These are phyloP conservation scores for Plagiodera versicolora DNA, from an alignment of 2,888 invertebrate species.

Conservation along the genomic window DNA sequence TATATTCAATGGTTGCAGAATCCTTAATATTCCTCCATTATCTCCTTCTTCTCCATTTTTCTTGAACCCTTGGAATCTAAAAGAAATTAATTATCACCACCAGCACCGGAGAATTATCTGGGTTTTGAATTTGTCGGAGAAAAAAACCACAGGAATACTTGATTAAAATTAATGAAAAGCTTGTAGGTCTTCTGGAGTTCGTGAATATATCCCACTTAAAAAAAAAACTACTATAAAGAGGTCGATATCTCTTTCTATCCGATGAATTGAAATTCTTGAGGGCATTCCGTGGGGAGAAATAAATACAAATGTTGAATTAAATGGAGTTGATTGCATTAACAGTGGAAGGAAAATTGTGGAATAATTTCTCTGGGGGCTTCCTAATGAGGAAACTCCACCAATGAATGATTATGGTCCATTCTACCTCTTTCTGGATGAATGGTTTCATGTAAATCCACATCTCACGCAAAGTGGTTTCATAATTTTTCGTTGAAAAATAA, in stretches of 20 bases:
- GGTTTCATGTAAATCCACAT: no score
- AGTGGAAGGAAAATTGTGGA: not conserved
- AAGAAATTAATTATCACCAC: slow-evolving; percentile 14
- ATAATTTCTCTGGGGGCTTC: not conserved
- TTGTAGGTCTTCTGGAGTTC: slow-evolving; percentile 4
- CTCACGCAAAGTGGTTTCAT: no score
- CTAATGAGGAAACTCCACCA: not conserved
- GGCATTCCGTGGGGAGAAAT: slow-evolving; percentile 1
- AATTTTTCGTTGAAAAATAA: no score
- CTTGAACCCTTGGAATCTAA: not conserved
- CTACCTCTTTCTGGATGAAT: no score
- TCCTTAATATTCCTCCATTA: not conserved
- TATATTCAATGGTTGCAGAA: not conserved
- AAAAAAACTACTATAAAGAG: slow-evolving; percentile 5
- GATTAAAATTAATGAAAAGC: slow-evolving; percentile 23
- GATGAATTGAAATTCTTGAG: slow-evolving; percentile 3
- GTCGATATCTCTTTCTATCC: not conserved
- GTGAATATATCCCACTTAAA: slow-evolving; percentile 1
- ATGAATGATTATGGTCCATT: not conserved
- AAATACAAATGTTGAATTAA: slow-evolving; percentile 2
- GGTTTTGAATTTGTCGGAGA: slow-evolving; percentile 6
- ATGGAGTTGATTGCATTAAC: not conserved
- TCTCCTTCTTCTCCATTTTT: not conserved
- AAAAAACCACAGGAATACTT: slow-evolving; percentile 11
- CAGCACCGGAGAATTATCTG: slow-evolving; percentile 7